Evolutionary conservation across 2,888 invertebrate genomes (phyloP).

Genomic region (Dicyrtoma fusca): DNA sequence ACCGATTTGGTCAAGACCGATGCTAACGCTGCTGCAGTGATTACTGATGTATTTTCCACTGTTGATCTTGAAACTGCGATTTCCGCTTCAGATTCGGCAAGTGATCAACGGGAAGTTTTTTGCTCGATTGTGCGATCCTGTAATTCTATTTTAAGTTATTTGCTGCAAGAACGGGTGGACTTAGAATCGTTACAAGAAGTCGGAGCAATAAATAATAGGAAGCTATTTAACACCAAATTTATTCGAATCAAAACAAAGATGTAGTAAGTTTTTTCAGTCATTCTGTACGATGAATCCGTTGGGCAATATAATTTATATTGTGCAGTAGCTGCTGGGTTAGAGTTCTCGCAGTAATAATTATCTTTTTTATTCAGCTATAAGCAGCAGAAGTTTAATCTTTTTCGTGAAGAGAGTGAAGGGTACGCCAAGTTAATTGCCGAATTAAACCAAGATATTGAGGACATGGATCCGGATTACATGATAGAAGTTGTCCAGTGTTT

Average conservation of each 20-base stretch:
- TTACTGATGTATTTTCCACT: conserved; percentile 45
- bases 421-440: conserved; percentile 95
- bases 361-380: conserved; percentile 82
- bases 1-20: conserved; percentile 72
- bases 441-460: conserved; percentile 77
- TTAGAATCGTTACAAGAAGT: conserved; percentile 91
- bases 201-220: conserved; percentile 84
- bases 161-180: conserved; percentile 89
- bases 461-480: conserved; percentile 69
- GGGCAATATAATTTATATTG: too few species aligned
- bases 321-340: too few species aligned
- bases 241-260: conserved; percentile 97
- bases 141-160: conserved; percentile 67
- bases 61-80: conserved; percentile 45
- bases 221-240: conserved; percentile 78
- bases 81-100: conserved; percentile 6
- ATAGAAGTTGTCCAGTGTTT: conserved; percentile 90
- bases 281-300: too few species aligned
- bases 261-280: conserved; percentile 85
- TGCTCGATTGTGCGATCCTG: conserved; percentile 39
- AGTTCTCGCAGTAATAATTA: too few species aligned
- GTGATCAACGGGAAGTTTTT: conserved; percentile 45
- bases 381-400: conserved; percentile 97
- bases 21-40: conserved; percentile 36
- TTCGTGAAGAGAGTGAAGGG: conserved; percentile 98